phyloP scores from a whole-genome alignment of 2,113 vertebrate genomes.

The Heterocephalus glaber region DNA sequence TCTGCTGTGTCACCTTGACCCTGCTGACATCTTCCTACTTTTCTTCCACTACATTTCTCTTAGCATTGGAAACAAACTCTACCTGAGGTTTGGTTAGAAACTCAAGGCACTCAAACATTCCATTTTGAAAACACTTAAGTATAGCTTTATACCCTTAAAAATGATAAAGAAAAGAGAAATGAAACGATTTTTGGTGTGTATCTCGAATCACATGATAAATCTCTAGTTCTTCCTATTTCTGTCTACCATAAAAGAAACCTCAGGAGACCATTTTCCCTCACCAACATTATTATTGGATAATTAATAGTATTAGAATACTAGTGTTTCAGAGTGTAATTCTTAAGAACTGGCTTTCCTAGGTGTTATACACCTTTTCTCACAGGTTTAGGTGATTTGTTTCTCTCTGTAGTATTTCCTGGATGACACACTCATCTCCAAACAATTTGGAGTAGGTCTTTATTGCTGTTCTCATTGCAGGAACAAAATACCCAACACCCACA shows the following conservation, averaged over 20 bases:
- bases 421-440: background rate
- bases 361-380: background rate
- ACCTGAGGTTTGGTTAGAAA: slow-evolving; percentile 12
- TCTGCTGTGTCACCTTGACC: slow-evolving; percentile 25
- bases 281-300: slow-evolving; percentile 4
- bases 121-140: slow-evolving; percentile 60
- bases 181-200: background rate
- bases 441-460: background rate
- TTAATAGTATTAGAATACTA: background rate
- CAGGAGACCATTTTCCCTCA: slow-evolving; percentile 23
- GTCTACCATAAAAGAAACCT: background rate
- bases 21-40: background rate
- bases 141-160: slow-evolving; percentile 2
- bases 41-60: background rate
- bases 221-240: slow-evolving; percentile 5
- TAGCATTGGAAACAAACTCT: background rate
- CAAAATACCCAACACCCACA: background rate
- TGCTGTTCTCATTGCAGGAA: background rate
- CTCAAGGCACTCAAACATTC: background rate
- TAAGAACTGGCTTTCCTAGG: background rate
- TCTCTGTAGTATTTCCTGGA: background rate
- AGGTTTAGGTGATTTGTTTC: background rate
- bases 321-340: background rate
- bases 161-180: background rate
- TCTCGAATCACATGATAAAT: slow-evolving; percentile 12